Evolutionary conservation across 2,888 invertebrate species (phyloP), one percentile per base, ranked within the genome.

Genomic region (Xanthia togata): DNA sequence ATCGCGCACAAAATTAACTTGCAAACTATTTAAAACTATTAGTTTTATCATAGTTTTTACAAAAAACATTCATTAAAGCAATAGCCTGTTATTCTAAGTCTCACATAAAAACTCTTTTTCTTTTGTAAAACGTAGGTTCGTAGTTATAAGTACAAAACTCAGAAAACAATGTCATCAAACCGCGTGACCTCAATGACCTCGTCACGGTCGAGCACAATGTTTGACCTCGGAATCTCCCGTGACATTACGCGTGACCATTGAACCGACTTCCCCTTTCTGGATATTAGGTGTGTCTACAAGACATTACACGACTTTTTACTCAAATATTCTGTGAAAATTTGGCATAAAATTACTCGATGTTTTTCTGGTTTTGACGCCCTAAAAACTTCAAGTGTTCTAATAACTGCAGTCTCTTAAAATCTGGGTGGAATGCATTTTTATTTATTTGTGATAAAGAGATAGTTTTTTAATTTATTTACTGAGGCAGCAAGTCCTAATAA

Each of bases 221-320:
- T 78, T 78, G 78, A 84, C 84, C 87, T 81, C 78, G 84, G 71
- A 73, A 78, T 83, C 78, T 80, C 78, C 79, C 71, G 73, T 73
- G 84, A 76, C 78, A 79, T 72, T 77, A 73, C 68, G 76, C 76
- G 73, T 81, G 79, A 85, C 81, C 47, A 78, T 79, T 78, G 76
- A 76, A 85, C 83, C 65, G 55, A 76, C 81, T 87, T 87, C 87
- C 85, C 77, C 78, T 79, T 73, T 47, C 20, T 76, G 59, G 67
- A 73, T 79, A 47, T 81, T 76, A 74, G 68, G 60, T 44, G 76
- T 55, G 67, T 55, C 60, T 35, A 14, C 26, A 78, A 78, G 73
- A 60, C 11, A 82, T 81, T 73, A 69, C 41, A 78, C 59, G 63
- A 63, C 62, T 70, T 63, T 77, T 82, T 70, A 50, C 4, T 5